Evolutionary conservation across 2,888 invertebrate species (phyloP), one percentile per base, ranked within the genome.

Genomic region (Rotaria magnacalcarata): DNA sequence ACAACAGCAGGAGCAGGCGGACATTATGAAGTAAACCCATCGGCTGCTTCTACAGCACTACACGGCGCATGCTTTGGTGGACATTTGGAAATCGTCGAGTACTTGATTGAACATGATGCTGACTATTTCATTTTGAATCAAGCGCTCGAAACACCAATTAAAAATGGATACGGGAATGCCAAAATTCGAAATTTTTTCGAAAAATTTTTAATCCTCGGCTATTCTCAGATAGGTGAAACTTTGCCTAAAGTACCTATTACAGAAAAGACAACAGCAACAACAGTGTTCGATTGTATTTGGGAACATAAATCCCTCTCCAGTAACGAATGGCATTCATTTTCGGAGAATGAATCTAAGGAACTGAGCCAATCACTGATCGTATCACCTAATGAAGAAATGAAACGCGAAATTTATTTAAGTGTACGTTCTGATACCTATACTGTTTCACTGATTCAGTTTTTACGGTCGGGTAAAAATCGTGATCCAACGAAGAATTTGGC

Each of bases 61-160:
- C 80, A 80, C n/a, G 80, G 24, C 0, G 80, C 47, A 16, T 80
- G 47, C 34, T 80, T 47, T 14, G 6, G 11, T 24, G 47, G 47
- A 47, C 80, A 80, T n/a, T n/a, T 80, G 24, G 19, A 47, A 24
- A 11, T 80, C 21, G 80, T 80, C 1, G 8, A 80, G 34, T 80
- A 80, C 47, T 47, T 80, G 19, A 47, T 80, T 11, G n/a, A 16
- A 24, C 21, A 47, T 21, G 80, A 47, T 24, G 75, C 75, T 24
- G 47, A 80, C 24, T 80, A 80, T 43, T 80, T 80, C 6, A 47
- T 80, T 47, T 27, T 21, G 21, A 80, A 80, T 80, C 75, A 80
- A 80, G 41, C n/a, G 0, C 11, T 11, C 24, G 75, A 80, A 47
- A 80, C 75, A 24, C 75, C 75, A 1, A 80, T 80, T 24, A 7